These are phyloP conservation scores for Hydropotes inermis DNA, from an alignment of 2,113 vertebrate genomes.

Conservation along the genomic window DNA sequence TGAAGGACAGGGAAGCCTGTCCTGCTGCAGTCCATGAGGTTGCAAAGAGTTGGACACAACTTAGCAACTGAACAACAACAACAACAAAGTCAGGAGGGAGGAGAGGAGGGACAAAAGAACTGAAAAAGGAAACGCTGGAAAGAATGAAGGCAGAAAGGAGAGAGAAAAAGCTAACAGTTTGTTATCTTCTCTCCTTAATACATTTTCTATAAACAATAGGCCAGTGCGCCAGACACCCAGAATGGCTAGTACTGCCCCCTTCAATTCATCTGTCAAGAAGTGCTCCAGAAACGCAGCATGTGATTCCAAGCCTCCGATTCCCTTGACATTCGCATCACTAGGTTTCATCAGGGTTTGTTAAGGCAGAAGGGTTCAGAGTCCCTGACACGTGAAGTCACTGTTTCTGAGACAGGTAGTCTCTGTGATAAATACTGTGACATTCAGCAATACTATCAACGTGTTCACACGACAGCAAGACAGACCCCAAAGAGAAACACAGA, in stretches of 20 bases:
- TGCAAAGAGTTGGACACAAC: background rate
- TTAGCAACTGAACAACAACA: background rate
- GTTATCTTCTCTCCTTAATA: background rate
- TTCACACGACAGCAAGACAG: slow-evolving; percentile 38
- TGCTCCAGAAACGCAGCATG: background rate
- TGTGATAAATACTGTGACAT: slow-evolving; percentile 72
- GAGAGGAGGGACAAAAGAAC: background rate
- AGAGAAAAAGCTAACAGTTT: background rate
- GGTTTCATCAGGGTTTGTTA: slow-evolving; percentile 61
- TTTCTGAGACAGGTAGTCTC: slow-evolving; percentile 68
- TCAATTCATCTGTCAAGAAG: background rate
- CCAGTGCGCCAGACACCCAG: background rate
- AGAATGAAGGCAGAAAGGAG: background rate
- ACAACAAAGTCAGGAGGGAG: background rate
- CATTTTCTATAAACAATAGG: background rate
- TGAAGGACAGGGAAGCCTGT: background rate
- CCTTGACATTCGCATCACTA: background rate
- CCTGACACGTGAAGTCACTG: slow-evolving; percentile 45
- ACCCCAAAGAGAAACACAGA: slow-evolving; percentile 38
- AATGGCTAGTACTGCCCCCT: background rate
- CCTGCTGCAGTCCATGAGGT: background rate
- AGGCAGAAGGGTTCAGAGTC: slow-evolving; percentile 64
- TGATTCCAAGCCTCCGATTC: slow-evolving; percentile 11
- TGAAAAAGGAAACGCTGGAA: background rate
- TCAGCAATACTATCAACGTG: slow-evolving; percentile 29